phyloP scores from a whole-genome alignment of 2,113 vertebrate species.

The Thamnaconus septentrionalis region DNA sequence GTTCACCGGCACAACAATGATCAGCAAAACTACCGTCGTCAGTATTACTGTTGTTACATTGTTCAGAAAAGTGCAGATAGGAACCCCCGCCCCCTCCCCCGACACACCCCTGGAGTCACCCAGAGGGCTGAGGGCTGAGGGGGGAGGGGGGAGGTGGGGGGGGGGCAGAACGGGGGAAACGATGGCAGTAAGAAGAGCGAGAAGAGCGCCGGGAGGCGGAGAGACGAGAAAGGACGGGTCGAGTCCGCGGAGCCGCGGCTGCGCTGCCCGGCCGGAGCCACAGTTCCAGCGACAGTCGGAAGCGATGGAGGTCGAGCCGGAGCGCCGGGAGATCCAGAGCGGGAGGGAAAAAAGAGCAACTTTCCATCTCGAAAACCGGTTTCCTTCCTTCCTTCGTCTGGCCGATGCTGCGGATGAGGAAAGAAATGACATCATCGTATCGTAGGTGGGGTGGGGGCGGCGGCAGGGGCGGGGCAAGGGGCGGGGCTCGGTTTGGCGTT shows the following conservation, averaged over 20 bases:
- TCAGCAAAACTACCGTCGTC: constrained; percentile 53
- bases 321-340: too few relatives aligned
- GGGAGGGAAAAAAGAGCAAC: constrained; percentile 18
- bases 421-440: constrained; percentile 72
- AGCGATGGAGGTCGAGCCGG: constrained; percentile 36
- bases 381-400: constrained; percentile 62
- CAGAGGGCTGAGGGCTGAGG: constrained; percentile 62
- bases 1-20: constrained; percentile 55
- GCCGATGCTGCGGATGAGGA: constrained; percentile 49
- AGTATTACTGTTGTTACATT: constrained; percentile 70
- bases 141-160: constrained; percentile 62
- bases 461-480: too few relatives aligned
- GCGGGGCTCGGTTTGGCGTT: not conserved
- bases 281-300: constrained; percentile 16
- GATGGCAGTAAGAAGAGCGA: constrained; percentile 73
- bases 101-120: constrained; percentile 34
- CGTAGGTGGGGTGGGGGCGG: constrained; percentile 14
- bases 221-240: constrained; percentile 75
- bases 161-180: constrained; percentile 63
- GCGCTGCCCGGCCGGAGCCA: too few relatives aligned
- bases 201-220: constrained; percentile 63
- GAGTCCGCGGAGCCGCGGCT: constrained; percentile 11
- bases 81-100: constrained; percentile 31
- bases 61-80: constrained; percentile 75
- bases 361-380: constrained; percentile 66